Evolutionary conservation across 2,888 invertebrate species (phyloP).

Genomic region (Dicyrtoma fusca): DNA sequence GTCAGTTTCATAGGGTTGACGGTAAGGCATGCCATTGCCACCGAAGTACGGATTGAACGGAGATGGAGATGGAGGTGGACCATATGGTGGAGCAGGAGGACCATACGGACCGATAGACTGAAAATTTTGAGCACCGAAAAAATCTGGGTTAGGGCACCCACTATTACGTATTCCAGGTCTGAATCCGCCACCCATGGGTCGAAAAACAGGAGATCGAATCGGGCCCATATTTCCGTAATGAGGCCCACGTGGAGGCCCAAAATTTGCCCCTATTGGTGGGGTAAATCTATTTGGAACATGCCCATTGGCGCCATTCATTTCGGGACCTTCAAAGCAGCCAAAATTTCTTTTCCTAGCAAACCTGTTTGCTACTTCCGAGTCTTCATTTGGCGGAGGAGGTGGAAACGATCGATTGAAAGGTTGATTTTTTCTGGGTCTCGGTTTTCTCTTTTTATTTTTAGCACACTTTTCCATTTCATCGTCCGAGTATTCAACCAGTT

Average conservation of each 20-base stretch:
- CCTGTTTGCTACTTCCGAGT: background rate
- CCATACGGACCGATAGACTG: background rate
- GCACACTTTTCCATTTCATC: conserved; percentile 77
- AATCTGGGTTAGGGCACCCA: background rate
- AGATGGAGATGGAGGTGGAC: conserved; percentile 1
- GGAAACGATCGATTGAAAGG: conserved; percentile 16
- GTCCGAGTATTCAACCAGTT: conserved; percentile 79
- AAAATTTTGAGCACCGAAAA: background rate
- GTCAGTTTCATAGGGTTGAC: background rate
- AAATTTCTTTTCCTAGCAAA: conserved; percentile 15
- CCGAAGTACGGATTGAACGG: conserved; percentile 2
- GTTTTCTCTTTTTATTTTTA: conserved; percentile 34
- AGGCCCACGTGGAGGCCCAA: background rate
- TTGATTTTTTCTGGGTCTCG: background rate
- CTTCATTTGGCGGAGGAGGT: background rate
- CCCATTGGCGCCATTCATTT: background rate
- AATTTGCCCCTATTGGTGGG: background rate
- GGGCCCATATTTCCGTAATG: too few species aligned
- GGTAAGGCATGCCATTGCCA: background rate
- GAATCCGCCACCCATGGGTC: too few species aligned
- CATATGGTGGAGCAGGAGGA: background rate
- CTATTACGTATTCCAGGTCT: too few species aligned
- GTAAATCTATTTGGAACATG: too few species aligned
- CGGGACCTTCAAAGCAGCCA: too few species aligned
- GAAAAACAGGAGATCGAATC: too few species aligned